phyloP scores from a whole-genome alignment of 2,113 vertebrate genomes.

The Pampusana beccarii region DNA sequence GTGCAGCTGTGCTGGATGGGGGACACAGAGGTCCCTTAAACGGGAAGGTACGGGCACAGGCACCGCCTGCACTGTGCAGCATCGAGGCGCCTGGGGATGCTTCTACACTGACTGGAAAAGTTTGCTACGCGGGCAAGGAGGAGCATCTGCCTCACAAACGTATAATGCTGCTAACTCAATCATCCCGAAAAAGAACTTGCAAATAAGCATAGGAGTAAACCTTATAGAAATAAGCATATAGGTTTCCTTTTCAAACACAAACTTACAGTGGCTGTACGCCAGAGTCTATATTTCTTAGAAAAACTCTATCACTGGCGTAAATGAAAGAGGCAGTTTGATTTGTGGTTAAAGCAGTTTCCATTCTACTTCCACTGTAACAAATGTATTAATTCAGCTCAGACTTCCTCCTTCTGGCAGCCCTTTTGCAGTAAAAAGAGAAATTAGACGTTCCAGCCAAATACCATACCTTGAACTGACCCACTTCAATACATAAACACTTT shows the following conservation, averaged over 20 bases:
- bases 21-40: slow-evolving; percentile 69
- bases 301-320: slow-evolving; percentile 83
- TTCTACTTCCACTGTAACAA: slow-evolving; percentile 87
- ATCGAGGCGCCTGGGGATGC: background rate
- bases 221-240: slow-evolving; percentile 79
- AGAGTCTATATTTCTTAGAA: slow-evolving; percentile 83
- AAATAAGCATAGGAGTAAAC: slow-evolving; percentile 74
- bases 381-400: slow-evolving; percentile 89
- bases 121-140: background rate
- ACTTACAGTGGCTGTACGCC: slow-evolving; percentile 75
- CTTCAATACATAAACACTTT: slow-evolving; percentile 89
- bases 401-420: slow-evolving; percentile 84
- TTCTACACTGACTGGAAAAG: background rate
- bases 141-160: slow-evolving; percentile 59
- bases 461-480: slow-evolving; percentile 88
- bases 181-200: slow-evolving; percentile 56
- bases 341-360: slow-evolving; percentile 84
- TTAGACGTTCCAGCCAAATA: slow-evolving; percentile 86
- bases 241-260: slow-evolving; percentile 79
- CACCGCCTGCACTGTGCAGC: rapidly evolving
- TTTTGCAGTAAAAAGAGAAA: slow-evolving; percentile 85
- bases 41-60: background rate
- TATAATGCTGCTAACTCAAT: background rate
- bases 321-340: slow-evolving; percentile 87
- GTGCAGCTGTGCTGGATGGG: slow-evolving; percentile 75